Evolutionary conservation across 2,797 vertebrate genomes (phyloP), one percentile per base, ranked within the genome.

Genomic region (Ctenochaetus hawaiiensis): DNA sequence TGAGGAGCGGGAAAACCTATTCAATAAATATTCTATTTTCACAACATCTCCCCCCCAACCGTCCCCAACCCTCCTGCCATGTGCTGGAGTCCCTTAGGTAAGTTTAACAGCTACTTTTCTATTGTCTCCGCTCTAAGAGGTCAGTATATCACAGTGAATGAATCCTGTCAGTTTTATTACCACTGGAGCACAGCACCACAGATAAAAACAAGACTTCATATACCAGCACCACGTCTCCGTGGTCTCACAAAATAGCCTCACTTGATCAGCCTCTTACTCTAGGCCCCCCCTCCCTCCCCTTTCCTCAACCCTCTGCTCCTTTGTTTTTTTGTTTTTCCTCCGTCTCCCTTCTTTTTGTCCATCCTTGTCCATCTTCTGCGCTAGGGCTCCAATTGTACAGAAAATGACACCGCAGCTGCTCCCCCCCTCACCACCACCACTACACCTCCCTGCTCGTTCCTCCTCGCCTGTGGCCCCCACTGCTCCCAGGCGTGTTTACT

Each of bases 91-190:
- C 95, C 95, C 95, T 92, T 93, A 93, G 94, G 94, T 94, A 94
- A 95, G 94, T 95, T 96, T 95, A 96, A 96, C 92, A 94, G 93
- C 95, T 94, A 93, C 92, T 94, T 95, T 95, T 95, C 94, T 93
- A 95, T 96, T 95, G 95, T 95, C 94, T 95, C 85, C 83, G 56
- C 92, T 95, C 94, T 93, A 95, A 95, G 94, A 95, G 95, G 94
- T 93, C 95, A 93, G 93, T 96, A 96, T 94, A 96, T 96, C 94
- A 95, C 91, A 58, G 87, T 83, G 92, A 96, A 96, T 95, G 95
- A 95, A 95, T 94, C 92, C 94, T 95, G 95, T 96, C 95, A 95
- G 84, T 94, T 95, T 96, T 96, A 96, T 96, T 95, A 95, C 95
- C 94, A 89, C 91, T 92, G 93, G 93, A 95, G 93, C 94, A 93